Evolutionary conservation across 2,888 invertebrate genomes (phyloP).

Genomic region (Nomada ruficornis): DNA sequence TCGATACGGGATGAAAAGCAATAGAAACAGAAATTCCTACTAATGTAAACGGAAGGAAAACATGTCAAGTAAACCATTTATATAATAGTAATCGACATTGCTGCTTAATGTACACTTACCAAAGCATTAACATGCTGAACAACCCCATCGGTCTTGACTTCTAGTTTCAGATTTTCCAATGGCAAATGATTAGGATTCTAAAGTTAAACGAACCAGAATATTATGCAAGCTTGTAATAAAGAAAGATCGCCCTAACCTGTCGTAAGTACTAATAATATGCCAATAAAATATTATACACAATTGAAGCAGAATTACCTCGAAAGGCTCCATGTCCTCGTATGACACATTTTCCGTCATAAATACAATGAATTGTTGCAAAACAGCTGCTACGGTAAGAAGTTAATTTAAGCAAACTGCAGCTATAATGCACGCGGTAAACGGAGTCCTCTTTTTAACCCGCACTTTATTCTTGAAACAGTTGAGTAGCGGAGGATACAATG

Average conservation of each 20-base stretch:
- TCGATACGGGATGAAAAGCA: too few relatives aligned
- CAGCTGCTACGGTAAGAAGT: background rate
- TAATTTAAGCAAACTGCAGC: slow-evolving; percentile 8
- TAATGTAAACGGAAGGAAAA: background rate
- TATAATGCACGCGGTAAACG: slow-evolving; percentile 8
- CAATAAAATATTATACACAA: slow-evolving; percentile 14
- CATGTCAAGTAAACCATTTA: background rate
- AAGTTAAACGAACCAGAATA: slow-evolving; percentile 20
- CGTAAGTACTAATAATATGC: background rate
- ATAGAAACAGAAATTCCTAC: too few relatives aligned
- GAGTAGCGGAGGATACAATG: background rate
- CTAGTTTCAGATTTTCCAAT: slow-evolving; percentile 83
- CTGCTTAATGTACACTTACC: slow-evolving; percentile 84
- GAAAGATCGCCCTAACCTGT: slow-evolving; percentile 22
- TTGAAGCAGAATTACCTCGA: slow-evolving; percentile 61
- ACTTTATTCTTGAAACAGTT: slow-evolving; percentile 18
- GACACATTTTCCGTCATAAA: slow-evolving; percentile 68
- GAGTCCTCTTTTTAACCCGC: slow-evolving; percentile 8
- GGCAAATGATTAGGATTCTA: slow-evolving; percentile 80
- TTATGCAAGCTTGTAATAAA: slow-evolving; percentile 16
- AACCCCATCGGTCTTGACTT: slow-evolving; percentile 85
- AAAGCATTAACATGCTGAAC: slow-evolving; percentile 87
- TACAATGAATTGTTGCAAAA: slow-evolving; percentile 22
- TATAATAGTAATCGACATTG: background rate
- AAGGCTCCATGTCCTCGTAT: slow-evolving; percentile 56